Evolutionary conservation across 2,113 vertebrate species (phyloP), one percentile per base, ranked within the genome.

Genomic region (Alethe castanea): DNA sequence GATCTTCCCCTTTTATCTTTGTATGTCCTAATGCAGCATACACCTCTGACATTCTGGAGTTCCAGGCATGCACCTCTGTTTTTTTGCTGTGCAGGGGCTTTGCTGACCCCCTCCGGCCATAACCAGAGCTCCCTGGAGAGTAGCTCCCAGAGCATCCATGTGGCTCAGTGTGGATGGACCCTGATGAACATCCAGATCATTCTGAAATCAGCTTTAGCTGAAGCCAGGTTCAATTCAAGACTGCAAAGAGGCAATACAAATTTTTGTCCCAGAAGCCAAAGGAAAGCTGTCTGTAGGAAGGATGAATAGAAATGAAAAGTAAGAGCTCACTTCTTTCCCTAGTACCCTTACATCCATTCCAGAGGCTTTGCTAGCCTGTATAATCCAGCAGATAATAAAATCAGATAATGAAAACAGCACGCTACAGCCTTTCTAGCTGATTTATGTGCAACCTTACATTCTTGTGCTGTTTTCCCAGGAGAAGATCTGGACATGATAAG

Each of bases 301-400:
- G 42, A 38, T 1, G 2, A 77, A 44, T 22, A 89, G 40, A 65
- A 83, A 29, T 47, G 1, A 38, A 76, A 82, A 74, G 16, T 29
- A 65, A 71, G 33, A 48, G 40, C 71, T 94, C n/a, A 6, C 29
- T 76, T 71, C 31, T 95, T 93, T 64, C 71, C 79, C 31, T 76
- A 54, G 57, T 82, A 94, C 56, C 40, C 40, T 83, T 48, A 48
- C 29, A 72, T 64, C 50, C n/a, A 40, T n/a, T 92, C 53, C 54
- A 52, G 50, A 69, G 40, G 71, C 40, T 57, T 86, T 61, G 36
- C 45, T 69, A 65, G 40, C 74, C 38, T 67, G 12, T 72, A 5
- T 64, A 72, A 94, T 52, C 40, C 62, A 85, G 62, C 42, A 85
- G 81, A 54, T 57, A 25, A 36, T 64, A 70, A 57, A 7, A 78